phyloP scores from a whole-genome alignment of 2,113 vertebrate species.

The Phylloscopus trochilus region DNA sequence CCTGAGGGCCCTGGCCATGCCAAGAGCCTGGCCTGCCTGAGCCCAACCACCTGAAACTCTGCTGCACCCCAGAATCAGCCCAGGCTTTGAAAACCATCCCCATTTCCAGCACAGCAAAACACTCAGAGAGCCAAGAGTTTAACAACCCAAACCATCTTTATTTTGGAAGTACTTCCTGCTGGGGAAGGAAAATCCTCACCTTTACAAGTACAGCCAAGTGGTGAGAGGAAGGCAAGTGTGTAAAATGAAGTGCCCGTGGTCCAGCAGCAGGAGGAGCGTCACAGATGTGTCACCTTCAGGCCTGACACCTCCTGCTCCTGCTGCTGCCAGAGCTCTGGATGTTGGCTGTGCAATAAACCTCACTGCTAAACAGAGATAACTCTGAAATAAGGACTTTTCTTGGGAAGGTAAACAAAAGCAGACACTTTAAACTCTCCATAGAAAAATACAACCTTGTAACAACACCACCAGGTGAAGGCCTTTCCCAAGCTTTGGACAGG shows the following conservation, averaged over 20 bases:
- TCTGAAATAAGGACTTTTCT: neutral
- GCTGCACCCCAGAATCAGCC: neutral
- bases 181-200: neutral
- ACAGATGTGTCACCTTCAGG: neutral
- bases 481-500: rapidly evolving
- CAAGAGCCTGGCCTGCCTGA: neutral
- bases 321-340: neutral
- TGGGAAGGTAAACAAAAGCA: neutral
- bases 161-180: neutral
- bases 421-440: neutral
- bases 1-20: neutral
- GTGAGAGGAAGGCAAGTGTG: neutral
- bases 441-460: neutral
- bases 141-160: conserved; percentile 47
- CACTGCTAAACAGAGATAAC: neutral
- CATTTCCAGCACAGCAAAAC: neutral
- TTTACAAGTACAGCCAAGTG: neutral
- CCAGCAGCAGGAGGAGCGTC: neutral
- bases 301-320: neutral
- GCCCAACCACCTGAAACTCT: neutral
- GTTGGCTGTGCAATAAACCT: rapidly evolving
- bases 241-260: neutral
- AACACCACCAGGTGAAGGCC: neutral
- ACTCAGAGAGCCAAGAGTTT: neutral
- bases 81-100: neutral